Base-by-base conservation (phyloP, 92 coral and sea anemone species). In the Galaxea fascicularis region DNA sequence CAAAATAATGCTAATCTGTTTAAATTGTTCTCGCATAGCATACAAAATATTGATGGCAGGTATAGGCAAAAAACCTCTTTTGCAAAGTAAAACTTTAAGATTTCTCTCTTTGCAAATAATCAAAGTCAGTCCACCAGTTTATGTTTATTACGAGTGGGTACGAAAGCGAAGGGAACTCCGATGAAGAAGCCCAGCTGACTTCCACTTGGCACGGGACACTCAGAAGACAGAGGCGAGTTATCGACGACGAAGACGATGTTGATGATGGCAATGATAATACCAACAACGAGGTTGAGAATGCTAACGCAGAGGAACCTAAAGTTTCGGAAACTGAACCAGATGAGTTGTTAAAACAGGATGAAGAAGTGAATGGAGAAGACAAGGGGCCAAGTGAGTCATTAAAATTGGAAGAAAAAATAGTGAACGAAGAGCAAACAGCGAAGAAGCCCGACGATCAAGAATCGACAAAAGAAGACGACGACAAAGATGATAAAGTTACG, bases 131-230 rank as follows among this genome's bases (percentile, higher is more conserved):
- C n/a, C n/a, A n/a, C n/a, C n/a, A n/a, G n/a, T n/a, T n/a, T n/a
- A n/a, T n/a, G n/a, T n/a, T n/a, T n/a, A n/a, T n/a, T n/a, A 66
- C 85, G 51, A 94, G 97, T 66, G 96, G 94, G 10, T 88, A 81
- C 85, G 94, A 83, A 28, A 89, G 78, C 64, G 96, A 89, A 8
- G 95, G 85, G 13, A 91, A 91, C 73, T 82, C 93, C 52, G 97
- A 93, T 20, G 95, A 92, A 15, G 98, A 92, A 14, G 76, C 84
- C 65, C 90, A 92, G 52, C 89, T 58, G 80, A 85, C 79, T 31
- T 93, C 96, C 58, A 82, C 90, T 75, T 80, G 95, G 71, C 94
- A 91, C 46, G 85, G 93, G 22, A 91, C 89, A 62, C 89, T 94
- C 45, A 76, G 98, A 85, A 90, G 95, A 65, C 92, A 89, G 45